A percentile compares a stretch with the other conserved stretches of the same genome.
phyloP scores from a whole-genome alignment of 2,888 invertebrate species.

The Polylopha cassiicola region DNA sequence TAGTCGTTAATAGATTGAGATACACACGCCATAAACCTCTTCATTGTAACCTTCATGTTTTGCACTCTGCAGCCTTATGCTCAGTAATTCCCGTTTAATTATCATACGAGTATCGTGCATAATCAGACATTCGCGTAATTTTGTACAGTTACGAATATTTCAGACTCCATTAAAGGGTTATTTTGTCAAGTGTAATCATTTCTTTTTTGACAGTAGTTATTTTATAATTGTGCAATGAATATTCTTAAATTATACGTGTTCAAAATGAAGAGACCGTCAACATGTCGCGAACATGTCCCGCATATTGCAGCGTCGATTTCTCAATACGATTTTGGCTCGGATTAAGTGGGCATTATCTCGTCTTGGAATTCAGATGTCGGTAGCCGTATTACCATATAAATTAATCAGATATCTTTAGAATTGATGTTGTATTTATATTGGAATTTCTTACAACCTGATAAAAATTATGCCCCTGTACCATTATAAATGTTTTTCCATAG shows the following conservation, averaged over 20 bases:
- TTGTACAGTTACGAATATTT: neutral
- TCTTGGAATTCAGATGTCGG: neutral
- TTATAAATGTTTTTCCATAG: too few relatives aligned
- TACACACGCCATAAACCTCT: too few relatives aligned
- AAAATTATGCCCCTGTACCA: too few relatives aligned
- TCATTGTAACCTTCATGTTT: too few relatives aligned
- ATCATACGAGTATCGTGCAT: too few relatives aligned
- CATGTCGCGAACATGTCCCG: conserved; percentile 3
- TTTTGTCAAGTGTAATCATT: neutral
- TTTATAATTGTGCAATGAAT: conserved; percentile 19
- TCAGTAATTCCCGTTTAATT: too few relatives aligned
- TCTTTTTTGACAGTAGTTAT: conserved; percentile 12
- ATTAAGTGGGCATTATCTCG: neutral
- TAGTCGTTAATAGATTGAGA: too few relatives aligned
- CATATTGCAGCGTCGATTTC: conserved; percentile 2
- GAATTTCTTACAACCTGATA: too few relatives aligned
- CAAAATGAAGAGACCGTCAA: conserved; percentile 7
- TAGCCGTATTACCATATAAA: too few relatives aligned
- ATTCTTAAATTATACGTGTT: conserved; percentile 11
- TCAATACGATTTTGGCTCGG: conserved; percentile 2
- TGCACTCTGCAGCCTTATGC: too few relatives aligned
- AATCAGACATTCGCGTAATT: neutral
- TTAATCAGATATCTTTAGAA: too few relatives aligned
- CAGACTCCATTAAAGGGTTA: conserved; percentile 11
- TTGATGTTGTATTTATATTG: too few relatives aligned